Percentiles rank a stretch among this genome's conserved stretches.
Conservation (phyloP, 2,113 vertebrate genomes). For the Hypomesus transpacificus region DNA sequence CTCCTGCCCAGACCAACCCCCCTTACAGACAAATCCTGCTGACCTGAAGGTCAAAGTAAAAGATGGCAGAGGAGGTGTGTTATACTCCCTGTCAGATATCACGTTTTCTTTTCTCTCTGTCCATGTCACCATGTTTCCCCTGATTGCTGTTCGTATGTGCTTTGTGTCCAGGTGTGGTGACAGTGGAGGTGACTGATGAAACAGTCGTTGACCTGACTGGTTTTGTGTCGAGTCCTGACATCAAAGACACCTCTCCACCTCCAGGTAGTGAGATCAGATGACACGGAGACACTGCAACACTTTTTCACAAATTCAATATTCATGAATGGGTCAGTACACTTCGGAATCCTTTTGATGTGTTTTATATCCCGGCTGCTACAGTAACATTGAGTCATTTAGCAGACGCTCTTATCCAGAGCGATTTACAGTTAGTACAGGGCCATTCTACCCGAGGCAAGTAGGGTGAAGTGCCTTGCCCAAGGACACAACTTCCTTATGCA, state of each 20-base stretch:
- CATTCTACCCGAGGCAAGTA: no score
- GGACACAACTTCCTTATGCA: no score
- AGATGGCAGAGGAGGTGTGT: slow-evolving; percentile 67
- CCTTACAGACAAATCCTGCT: slow-evolving; percentile 36
- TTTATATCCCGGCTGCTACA: no score
- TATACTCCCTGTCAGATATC: background rate
- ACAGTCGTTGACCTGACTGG: slow-evolving; percentile 39
- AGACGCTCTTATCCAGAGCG: no score
- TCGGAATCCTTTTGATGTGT: no score
- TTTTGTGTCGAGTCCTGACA: slow-evolving; percentile 44
- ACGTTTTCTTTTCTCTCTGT: background rate
- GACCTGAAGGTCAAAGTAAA: slow-evolving; percentile 55
- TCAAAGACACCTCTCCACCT: background rate
- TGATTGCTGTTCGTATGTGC: background rate
- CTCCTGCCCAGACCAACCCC: slow-evolving; percentile 58
- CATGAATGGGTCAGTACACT: background rate
- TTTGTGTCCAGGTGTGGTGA: slow-evolving; percentile 50
- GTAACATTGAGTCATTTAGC: no score
- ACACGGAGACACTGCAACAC: background rate
- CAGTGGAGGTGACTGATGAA: slow-evolving; percentile 59
- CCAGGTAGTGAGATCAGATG: slow-evolving; percentile 34
- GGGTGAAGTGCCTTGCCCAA: no score
- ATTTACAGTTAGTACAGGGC: no score
- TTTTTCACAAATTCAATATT: background rate
- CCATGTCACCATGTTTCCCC: background rate